Conservation (phyloP, 2,888 invertebrate species). For the Branchipolynoe longqiensis region DNA sequence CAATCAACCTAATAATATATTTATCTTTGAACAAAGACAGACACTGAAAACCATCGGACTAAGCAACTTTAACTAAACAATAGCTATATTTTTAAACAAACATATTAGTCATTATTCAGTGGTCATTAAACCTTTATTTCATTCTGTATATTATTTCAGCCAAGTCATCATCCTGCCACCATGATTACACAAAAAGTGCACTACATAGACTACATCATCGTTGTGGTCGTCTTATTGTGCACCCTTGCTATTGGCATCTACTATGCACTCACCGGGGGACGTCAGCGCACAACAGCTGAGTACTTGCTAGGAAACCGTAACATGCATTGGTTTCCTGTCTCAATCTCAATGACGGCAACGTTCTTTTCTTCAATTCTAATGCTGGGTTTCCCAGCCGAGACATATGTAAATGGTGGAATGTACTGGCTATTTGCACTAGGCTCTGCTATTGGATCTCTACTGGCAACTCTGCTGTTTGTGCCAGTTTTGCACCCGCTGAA, state of each 20-base stretch:
- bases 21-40: too few relatives aligned
- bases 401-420: slow-evolving; percentile 70
- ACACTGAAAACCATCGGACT: too few relatives aligned
- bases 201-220: slow-evolving; percentile 50
- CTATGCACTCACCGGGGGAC: slow-evolving; percentile 42
- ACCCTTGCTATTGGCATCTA: slow-evolving; percentile 42
- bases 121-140: too few relatives aligned
- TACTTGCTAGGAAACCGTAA: slow-evolving; percentile 15
- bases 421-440: slow-evolving; percentile 63
- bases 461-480: slow-evolving; percentile 75
- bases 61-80: too few relatives aligned
- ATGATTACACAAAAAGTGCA: too few relatives aligned
- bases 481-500: slow-evolving; percentile 23
- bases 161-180: too few relatives aligned
- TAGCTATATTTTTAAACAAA: too few relatives aligned
- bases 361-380: slow-evolving; percentile 73
- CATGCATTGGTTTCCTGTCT: slow-evolving; percentile 69
- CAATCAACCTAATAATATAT: too few relatives aligned
- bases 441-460: slow-evolving; percentile 70
- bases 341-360: slow-evolving; percentile 72
- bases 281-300: slow-evolving; percentile 14
- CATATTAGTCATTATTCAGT: too few relatives aligned
- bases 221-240: background rate
- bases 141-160: too few relatives aligned
- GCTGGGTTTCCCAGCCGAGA: slow-evolving; percentile 70